Evolutionary conservation across 2,888 invertebrate species (phyloP), one percentile per base, ranked within the genome.

Genomic region (Andrena fulva): DNA sequence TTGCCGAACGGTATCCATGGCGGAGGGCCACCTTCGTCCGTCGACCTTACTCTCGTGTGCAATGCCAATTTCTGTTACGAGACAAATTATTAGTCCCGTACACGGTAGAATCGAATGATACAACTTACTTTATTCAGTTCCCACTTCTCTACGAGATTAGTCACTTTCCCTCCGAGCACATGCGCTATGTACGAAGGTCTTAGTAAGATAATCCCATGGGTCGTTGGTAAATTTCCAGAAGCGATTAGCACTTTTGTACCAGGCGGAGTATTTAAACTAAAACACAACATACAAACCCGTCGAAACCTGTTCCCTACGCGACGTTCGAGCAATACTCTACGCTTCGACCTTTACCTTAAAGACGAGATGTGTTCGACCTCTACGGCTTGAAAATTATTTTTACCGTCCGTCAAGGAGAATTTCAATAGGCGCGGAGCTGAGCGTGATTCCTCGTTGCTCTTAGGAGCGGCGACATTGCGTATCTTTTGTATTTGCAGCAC

Each of bases 1-100:
- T 97, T 96, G 0, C 98, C 98, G 94, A 99, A 98, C 50, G 98
- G 97, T 89, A 98, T 98, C 98, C 98, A 99, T 54, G 97, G 96
- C 59, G 98, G 98, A 1, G 98, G 98, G 0, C 97, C 97, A 83
- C 97, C 97, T 88, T 97, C 96, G 75, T 95, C 96, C 7, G 95
- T 95, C 73, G 95, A 95, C 50, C 96, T 95, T 69, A 95, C 95
- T 94, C 92, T 86, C 85, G 92, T 91, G 63, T 93, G 93, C 6
- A 85, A 86, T n/a, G 93, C 92, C 27, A 94, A 85, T 92, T 93
- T 94, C 93, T 94, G 73, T 62, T 82, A 80, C 6, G 67, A 85
- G 71, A 77, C 35, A 50, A 27, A 7, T 33, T 52, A 27, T 62
- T 29, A 56, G 20, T 50, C 42, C 24, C 10, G 24, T 48, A 20